phyloP scores from a whole-genome alignment of 2,113 vertebrate species.

The Azemiops feae region DNA sequence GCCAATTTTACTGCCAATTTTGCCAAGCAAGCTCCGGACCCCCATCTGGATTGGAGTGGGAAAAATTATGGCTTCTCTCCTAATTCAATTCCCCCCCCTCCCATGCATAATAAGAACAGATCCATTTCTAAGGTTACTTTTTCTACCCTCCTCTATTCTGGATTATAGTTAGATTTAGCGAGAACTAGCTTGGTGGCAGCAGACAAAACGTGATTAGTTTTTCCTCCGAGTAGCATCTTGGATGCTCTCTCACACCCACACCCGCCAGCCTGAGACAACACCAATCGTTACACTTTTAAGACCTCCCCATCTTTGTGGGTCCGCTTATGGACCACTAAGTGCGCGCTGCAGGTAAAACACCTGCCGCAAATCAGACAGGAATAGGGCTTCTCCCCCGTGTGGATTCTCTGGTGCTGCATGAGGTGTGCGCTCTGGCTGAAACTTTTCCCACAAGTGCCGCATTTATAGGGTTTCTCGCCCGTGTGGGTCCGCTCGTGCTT shows the following conservation, averaged over 20 bases:
- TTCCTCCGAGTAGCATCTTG: not conserved
- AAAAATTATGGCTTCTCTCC: conserved; percentile 11
- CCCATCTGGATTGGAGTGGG: not conserved
- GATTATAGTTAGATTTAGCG: not conserved
- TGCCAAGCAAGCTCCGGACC: not conserved
- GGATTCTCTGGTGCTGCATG: conserved; percentile 25
- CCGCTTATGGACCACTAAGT: conserved; percentile 8
- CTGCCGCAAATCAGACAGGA: not conserved
- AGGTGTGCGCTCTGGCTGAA: conserved; percentile 21
- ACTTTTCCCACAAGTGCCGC: conserved; percentile 6
- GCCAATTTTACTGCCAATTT: not conserved
- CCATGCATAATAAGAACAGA: not conserved
- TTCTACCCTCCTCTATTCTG: not conserved
- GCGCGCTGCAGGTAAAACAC: conserved; percentile 13
- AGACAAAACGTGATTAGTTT: not conserved
- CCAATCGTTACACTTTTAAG: not conserved
- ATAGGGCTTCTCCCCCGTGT: conserved; percentile 17
- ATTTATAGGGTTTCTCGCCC: conserved; percentile 16
- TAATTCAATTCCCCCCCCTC: not conserved
- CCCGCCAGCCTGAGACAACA: not conserved
- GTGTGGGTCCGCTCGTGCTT: conserved; percentile 20
- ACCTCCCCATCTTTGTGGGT: conserved; percentile 26
- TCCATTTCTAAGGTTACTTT: not conserved
- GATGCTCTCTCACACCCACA: not conserved
- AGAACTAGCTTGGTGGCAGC: not conserved